Conservation (phyloP, 2,113 vertebrate species). For the Rhynchomys soricoides region DNA sequence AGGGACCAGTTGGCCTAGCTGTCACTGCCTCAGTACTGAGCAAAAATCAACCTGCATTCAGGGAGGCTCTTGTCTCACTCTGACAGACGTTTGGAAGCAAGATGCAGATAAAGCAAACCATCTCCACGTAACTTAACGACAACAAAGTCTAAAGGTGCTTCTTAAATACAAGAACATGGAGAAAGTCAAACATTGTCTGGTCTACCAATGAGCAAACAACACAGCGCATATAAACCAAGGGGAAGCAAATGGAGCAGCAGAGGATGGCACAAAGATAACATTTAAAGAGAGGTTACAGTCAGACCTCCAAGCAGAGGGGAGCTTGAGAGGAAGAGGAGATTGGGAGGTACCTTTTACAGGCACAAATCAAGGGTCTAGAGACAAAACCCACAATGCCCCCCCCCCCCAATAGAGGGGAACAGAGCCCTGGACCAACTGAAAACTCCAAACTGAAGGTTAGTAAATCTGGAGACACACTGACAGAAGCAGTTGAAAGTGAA, state of each 20-base stretch:
- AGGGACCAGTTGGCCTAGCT: neutral
- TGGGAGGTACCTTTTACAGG: neutral
- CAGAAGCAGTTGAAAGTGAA: constrained; percentile 27
- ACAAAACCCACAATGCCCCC: neutral
- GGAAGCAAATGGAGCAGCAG: neutral
- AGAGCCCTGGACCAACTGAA: neutral
- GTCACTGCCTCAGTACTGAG: neutral
- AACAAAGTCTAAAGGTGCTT: neutral
- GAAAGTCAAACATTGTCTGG: constrained; percentile 15
- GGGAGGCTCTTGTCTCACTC: neutral
- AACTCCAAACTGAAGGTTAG: constrained; percentile 6
- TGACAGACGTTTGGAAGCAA: neutral
- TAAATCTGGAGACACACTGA: neutral
- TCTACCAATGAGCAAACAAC: constrained; percentile 22
- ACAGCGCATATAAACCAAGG: neutral
- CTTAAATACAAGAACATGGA: neutral
- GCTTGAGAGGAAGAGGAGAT: neutral
- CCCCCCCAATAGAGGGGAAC: too few species aligned
- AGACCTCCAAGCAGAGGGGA: neutral
- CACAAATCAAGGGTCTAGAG: neutral
- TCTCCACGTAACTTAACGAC: neutral
- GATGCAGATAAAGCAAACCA: neutral
- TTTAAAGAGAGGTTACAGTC: neutral
- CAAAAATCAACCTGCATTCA: neutral
- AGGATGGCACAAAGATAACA: neutral